phyloP scores from a whole-genome alignment of 1,140 invertebrate genomes.

The Lepidurus couesii region DNA sequence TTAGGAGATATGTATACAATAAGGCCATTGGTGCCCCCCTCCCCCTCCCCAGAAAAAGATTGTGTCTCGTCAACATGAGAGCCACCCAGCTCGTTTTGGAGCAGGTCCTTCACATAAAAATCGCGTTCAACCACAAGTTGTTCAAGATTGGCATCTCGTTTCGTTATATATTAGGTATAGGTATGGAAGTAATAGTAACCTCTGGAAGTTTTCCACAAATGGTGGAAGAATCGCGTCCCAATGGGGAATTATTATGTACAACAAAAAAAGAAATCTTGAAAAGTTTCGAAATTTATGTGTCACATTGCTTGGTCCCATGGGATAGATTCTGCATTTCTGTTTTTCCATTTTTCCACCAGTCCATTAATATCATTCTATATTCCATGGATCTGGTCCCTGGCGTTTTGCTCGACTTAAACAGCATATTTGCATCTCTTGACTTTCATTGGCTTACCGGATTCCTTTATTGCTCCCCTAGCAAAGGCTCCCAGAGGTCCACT shows the following conservation, averaged over 20 bases:
- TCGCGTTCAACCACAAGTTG: not conserved
- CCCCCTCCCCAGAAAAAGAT: not conserved
- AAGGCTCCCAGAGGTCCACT: not conserved
- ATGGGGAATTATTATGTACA: not conserved
- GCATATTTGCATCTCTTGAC: slow-evolving; percentile 11
- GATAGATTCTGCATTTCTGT: not conserved
- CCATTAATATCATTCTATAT: not conserved
- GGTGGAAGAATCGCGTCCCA: not conserved
- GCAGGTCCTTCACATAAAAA: slow-evolving; percentile 11
- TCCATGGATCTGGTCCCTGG: not conserved
- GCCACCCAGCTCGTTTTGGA: not conserved
- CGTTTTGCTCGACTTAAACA: too few species aligned
- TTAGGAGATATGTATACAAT: not conserved
- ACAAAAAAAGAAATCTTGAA: not conserved
- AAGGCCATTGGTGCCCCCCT: not conserved
- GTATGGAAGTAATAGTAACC: not conserved
- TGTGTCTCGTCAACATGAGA: slow-evolving; percentile 10
- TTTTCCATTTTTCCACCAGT: too few species aligned
- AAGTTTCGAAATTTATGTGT: not conserved
- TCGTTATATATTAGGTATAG: not conserved
- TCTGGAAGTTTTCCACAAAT: not conserved
- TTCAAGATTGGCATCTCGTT: not conserved
- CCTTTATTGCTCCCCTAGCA: not conserved
- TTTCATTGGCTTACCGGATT: not conserved
- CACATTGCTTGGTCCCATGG: not conserved